phyloP scores from a whole-genome alignment of 2,797 vertebrate genomes.

The Crocodylus rhombifer region DNA sequence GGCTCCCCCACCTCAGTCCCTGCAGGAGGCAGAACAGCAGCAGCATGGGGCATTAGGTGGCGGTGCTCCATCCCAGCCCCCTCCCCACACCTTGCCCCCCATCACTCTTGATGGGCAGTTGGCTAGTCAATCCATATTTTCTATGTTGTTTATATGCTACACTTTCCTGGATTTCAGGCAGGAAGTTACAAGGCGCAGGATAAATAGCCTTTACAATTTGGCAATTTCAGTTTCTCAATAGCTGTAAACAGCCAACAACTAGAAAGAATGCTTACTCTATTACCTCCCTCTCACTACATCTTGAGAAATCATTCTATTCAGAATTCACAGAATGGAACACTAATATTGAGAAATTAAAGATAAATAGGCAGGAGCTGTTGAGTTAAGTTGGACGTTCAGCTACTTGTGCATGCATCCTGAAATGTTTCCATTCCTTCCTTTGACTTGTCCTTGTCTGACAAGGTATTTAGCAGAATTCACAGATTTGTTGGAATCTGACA shows the following conservation, averaged over 20 bases:
- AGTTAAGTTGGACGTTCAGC: neutral
- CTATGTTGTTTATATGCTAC: neutral
- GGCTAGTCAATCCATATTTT: neutral
- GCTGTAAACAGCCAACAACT: neutral
- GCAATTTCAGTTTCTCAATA: neutral
- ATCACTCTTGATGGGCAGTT: no score
- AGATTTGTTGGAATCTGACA: no score
- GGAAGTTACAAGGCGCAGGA: slow-evolving; percentile 23
- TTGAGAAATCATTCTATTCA: neutral
- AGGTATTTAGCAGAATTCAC: no score
- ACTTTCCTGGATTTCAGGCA: neutral
- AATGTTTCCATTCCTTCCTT: no score
- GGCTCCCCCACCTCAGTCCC: no score
- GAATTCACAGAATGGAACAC: neutral
- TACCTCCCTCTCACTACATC: neutral
- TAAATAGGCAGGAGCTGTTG: neutral
- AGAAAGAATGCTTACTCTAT: neutral
- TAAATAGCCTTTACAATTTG: slow-evolving; percentile 28
- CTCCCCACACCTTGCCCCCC: no score
- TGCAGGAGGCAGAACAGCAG: no score
- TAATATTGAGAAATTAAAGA: neutral
- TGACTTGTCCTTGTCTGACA: no score
- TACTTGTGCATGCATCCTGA: neutral
- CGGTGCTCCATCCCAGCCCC: no score
- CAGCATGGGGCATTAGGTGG: no score